phyloP scores from a whole-genome alignment of 2,797 vertebrate species.

The Gambelia wislizenii region DNA sequence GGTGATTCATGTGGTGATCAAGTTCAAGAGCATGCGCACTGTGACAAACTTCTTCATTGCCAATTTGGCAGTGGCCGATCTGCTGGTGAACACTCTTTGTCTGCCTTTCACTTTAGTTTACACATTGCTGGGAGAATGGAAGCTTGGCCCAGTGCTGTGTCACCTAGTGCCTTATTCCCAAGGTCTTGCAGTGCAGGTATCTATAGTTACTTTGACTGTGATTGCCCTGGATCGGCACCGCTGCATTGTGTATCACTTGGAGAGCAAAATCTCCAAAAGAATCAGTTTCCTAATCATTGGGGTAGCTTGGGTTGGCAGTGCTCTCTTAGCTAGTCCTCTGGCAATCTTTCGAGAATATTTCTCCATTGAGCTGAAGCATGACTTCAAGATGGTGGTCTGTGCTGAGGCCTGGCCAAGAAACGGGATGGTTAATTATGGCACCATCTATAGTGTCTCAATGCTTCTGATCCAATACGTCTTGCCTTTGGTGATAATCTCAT shows the following conservation, averaged over 20 bases:
- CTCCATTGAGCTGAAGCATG: constrained; percentile 83
- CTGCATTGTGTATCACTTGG: constrained; percentile 92
- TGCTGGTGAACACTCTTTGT: constrained; percentile 92
- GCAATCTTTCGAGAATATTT: constrained; percentile 95
- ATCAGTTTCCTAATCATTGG: constrained; percentile 89
- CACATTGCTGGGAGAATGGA: constrained; percentile 91
- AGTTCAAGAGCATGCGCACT: constrained; percentile 90
- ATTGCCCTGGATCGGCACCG: constrained; percentile 94
- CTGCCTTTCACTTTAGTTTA: constrained; percentile 93
- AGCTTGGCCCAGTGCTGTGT: constrained; percentile 89
- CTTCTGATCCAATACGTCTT: constrained; percentile 90
- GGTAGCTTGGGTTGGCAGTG: constrained; percentile 90
- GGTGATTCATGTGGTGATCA: constrained; percentile 93
- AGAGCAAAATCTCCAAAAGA: constrained; percentile 93
- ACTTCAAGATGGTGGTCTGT: constrained; percentile 89
- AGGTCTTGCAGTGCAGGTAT: constrained; percentile 92
- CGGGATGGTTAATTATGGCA: constrained; percentile 83
- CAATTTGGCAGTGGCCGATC: constrained; percentile 92
- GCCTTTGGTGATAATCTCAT: constrained; percentile 89
- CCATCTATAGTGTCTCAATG: constrained; percentile 89
- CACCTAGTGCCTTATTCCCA: constrained; percentile 93
- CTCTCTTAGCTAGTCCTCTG: constrained; percentile 90
- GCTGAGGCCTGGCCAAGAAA: constrained; percentile 91
- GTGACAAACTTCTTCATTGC: constrained; percentile 97
- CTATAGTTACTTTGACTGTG: constrained; percentile 92